Evolutionary conservation across 2,888 invertebrate genomes (phyloP).

Genomic region (Trisateles emortualis): DNA sequence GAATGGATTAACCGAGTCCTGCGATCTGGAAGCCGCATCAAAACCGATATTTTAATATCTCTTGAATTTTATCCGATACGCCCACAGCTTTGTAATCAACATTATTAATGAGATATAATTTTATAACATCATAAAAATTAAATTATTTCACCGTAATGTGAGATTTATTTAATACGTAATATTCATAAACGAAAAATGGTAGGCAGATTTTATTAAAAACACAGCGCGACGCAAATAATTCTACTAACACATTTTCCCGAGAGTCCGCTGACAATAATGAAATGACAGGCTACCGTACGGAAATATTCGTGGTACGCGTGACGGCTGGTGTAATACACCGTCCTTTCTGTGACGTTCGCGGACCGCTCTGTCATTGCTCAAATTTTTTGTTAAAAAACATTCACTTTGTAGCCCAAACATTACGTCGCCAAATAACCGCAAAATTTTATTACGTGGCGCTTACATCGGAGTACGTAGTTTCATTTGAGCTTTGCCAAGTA

Average conservation of each 20-base stretch:
- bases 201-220: conserved; percentile 16
- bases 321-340: conserved; percentile 38
- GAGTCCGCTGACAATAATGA: conserved; percentile 45
- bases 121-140: neutral
- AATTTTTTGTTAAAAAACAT: conserved; percentile 53
- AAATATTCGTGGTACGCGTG: conserved; percentile 48
- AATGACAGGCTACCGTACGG: conserved; percentile 48
- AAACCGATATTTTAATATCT: conserved; percentile 43
- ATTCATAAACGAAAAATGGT: conserved; percentile 6
- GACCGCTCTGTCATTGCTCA: conserved; percentile 42
- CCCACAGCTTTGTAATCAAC: conserved; percentile 5
- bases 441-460: conserved; percentile 38
- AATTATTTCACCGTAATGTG: neutral
- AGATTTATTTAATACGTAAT: conserved; percentile 7
- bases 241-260: conserved; percentile 39
- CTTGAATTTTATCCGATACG: neutral
- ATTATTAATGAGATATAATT: neutral
- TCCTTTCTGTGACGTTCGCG: conserved; percentile 31
- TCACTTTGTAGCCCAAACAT: conserved; percentile 39
- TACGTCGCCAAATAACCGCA: conserved; percentile 28
- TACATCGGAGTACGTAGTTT: conserved; percentile 3
- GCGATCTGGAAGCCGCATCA: conserved; percentile 63
- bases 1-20: conserved; percentile 69
- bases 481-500: conserved; percentile 31
- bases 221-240: conserved; percentile 20